A percentile compares a stretch with the other conserved stretches of the same genome.
Conservation (phyloP, 2,888 invertebrate species). For the Cephus sareptanus region DNA sequence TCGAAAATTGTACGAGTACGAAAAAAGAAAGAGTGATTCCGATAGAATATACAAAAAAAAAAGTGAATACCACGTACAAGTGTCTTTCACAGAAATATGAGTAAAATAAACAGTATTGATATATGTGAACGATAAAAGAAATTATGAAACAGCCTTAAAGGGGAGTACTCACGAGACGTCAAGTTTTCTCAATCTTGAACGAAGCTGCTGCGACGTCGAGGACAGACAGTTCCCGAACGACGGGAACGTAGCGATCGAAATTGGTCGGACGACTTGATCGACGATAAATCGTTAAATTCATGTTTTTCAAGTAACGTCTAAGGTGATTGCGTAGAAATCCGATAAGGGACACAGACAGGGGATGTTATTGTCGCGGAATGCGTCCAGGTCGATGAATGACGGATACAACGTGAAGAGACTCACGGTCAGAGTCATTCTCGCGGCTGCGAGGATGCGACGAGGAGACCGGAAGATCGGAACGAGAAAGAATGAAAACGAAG, state of each 20-base stretch:
- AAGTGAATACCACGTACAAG: background rate
- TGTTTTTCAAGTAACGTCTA: background rate
- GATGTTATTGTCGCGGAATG: background rate
- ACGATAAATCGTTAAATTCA: background rate
- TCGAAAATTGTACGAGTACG: too few relatives aligned
- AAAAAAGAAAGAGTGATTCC: too few relatives aligned
- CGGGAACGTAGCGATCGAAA: background rate
- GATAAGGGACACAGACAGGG: background rate
- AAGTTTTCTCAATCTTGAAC: background rate
- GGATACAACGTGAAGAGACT: background rate
- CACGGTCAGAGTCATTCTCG: background rate
- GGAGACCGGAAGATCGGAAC: background rate
- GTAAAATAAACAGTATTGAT: too few relatives aligned
- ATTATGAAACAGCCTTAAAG: background rate
- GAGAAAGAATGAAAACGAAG: background rate
- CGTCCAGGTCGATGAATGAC: background rate
- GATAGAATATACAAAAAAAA: background rate
- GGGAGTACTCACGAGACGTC: background rate
- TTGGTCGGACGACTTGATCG: background rate
- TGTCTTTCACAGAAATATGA: background rate
- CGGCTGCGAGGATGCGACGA: background rate
- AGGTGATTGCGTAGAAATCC: background rate
- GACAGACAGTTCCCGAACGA: too few relatives aligned
- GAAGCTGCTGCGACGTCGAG: background rate
- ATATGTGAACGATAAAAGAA: background rate